These are phyloP conservation scores for Acrocephalus kingi DNA, from an alignment of 2,113 vertebrate genomes.

Conservation along the genomic window DNA sequence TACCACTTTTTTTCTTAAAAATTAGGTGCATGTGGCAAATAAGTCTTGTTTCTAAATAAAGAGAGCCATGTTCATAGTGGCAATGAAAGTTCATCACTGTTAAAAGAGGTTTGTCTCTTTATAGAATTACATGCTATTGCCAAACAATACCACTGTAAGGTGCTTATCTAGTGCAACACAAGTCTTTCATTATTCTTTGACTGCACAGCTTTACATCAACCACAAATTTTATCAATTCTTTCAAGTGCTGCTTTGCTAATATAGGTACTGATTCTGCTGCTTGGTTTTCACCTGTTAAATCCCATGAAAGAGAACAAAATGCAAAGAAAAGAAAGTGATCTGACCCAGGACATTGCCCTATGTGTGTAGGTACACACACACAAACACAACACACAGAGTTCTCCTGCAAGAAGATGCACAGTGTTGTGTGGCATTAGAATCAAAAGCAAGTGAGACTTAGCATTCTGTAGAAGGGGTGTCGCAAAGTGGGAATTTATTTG, in stretches of 20 bases:
- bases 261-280: background rate
- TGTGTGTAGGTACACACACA: no score
- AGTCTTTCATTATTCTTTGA: background rate
- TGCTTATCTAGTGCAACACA: background rate
- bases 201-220: background rate
- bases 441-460: background rate
- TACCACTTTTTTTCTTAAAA: background rate
- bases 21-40: background rate
- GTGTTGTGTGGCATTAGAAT: background rate
- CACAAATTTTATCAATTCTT: background rate
- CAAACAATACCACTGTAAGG: fast-evolving
- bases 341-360: fast-evolving
- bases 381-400: fast-evolving
- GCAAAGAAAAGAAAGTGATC: background rate
- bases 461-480: background rate
- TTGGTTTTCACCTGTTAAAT: background rate
- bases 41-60: background rate
- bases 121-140: background rate
- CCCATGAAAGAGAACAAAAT: background rate
- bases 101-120: background rate
- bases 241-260: background rate
- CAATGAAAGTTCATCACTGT: background rate
- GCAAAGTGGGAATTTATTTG: background rate
- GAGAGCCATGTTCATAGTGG: background rate
- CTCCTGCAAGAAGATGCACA: background rate